Conservation (phyloP, 2,797 vertebrate genomes). For the Pseudotriccus pelzelni region DNA sequence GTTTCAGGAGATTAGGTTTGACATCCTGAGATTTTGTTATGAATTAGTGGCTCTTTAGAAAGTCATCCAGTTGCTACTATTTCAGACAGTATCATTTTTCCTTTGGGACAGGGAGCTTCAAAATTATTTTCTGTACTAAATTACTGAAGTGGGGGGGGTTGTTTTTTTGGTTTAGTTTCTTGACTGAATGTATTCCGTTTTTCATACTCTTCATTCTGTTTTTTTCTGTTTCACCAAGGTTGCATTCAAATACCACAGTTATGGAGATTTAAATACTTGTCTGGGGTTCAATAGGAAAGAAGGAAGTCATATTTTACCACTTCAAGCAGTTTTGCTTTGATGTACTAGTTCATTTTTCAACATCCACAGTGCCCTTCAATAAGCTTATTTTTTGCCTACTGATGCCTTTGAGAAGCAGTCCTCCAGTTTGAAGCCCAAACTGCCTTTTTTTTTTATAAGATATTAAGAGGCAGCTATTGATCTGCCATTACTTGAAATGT, state of each 20-base stretch:
- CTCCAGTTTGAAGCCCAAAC: slow-evolving; percentile 48
- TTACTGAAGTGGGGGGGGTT: not conserved
- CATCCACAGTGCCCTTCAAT: slow-evolving; percentile 53
- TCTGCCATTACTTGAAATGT: slow-evolving; percentile 58
- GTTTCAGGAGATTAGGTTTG: not conserved
- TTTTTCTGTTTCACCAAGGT: not conserved
- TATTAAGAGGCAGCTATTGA: slow-evolving; percentile 59
- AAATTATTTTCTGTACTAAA: not conserved
- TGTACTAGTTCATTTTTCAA: slow-evolving; percentile 36
- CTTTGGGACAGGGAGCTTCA: not conserved
- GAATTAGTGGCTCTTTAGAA: not conserved
- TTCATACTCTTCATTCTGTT: not conserved
- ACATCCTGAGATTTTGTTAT: not conserved
- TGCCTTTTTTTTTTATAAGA: not conserved
- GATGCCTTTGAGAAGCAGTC: slow-evolving; percentile 56
- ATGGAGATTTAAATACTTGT: slow-evolving; percentile 3
- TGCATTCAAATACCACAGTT: slow-evolving; percentile 22
- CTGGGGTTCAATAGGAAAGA: not conserved
- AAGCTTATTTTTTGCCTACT: slow-evolving; percentile 58
- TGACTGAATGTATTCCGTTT: not conserved
- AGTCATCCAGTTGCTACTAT: not conserved
- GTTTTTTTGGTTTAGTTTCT: not conserved
- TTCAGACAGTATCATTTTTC: not conserved
- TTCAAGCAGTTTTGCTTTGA: slow-evolving; percentile 55
- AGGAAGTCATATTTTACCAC: slow-evolving; percentile 35